These are phyloP conservation scores for Aricia artaxerxes DNA, from an alignment of 2,888 invertebrate species.

Conservation along the genomic window DNA sequence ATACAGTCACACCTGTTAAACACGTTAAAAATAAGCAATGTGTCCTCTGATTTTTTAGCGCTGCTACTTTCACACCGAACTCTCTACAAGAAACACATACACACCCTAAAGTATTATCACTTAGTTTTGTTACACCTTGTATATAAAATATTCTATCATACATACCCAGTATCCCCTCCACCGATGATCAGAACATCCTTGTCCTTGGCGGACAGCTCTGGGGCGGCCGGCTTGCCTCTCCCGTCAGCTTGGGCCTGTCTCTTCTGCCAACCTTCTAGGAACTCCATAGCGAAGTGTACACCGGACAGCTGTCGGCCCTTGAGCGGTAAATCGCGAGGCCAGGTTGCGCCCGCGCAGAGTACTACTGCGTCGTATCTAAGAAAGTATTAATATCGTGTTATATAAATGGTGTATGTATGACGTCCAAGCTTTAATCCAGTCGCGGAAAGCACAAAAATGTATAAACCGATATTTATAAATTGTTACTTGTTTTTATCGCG, in stretches of 20 bases:
- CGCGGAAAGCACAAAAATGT: too few relatives aligned
- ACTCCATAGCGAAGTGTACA: conserved; percentile 99
- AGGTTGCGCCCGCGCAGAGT: conserved; percentile 96
- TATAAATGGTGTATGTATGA: too few relatives aligned
- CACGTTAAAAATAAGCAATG: background rate
- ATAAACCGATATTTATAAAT: too few relatives aligned
- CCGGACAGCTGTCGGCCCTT: conserved; percentile 94
- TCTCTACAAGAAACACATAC: too few relatives aligned
- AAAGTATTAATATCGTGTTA: too few relatives aligned
- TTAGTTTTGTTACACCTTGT: too few relatives aligned
- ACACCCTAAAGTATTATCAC: too few relatives aligned
- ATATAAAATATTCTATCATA: background rate
- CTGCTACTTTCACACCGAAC: too few relatives aligned
- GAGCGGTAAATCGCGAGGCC: conserved; percentile 95
- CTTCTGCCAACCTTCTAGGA: conserved; percentile 98
- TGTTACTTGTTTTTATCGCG: too few relatives aligned
- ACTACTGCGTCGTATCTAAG: conserved; percentile 90
- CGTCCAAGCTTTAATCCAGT: too few relatives aligned
- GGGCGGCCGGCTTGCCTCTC: conserved; percentile 42
- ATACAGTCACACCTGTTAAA: conserved; percentile 94
- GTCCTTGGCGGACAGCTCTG: conserved; percentile 89
- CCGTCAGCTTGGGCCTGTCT: conserved; percentile 87
- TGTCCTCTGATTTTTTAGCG: too few relatives aligned
- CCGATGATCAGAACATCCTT: conserved; percentile 97
- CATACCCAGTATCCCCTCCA: conserved; percentile 89